Evolutionary conservation across 2,113 vertebrate species (phyloP), one percentile per base, ranked within the genome.

Genomic region (Hypanus sabinus): DNA sequence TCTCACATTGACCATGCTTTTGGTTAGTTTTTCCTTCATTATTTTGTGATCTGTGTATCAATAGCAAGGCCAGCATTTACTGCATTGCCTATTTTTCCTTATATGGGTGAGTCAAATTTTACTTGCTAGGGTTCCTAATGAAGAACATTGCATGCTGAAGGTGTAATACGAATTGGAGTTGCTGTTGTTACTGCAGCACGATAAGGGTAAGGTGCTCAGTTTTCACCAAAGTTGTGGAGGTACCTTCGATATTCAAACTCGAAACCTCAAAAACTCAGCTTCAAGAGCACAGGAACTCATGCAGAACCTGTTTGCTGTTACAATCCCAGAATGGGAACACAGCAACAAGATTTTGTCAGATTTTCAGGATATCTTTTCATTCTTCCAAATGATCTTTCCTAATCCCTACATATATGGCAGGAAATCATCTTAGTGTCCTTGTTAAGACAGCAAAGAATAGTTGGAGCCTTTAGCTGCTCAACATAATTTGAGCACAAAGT

Each of bases 351-450:
- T 9, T 27, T 88, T 88, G 24, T 46, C 83, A n/a, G 30, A 10
- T 62, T 12, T 88, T 88, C 62, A n/a, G 24, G 46, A 57, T 85
- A 85, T 57, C 46, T 9, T 60, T 85, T 85, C 57, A 88, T 88
- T 88, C 83, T 62, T 88, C 83, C 83, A 88, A 55, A 62, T 30
- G 83, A 57, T 88, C 83, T 88, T 88, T 30, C 27, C 27, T 62
- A 88, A 12, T 88, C 27, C 36, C 65, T 3, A 38, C 36, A 27
- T 12, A 71, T 60, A 55, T 88, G 83, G 83, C 83, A 88, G 83
- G 57, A 60, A 5, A 27, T 57, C 65, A 92, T 1, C 1, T 12
- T 65, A 92, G 36, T 33, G 65, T 71, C 71, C 22, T 33, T 38
- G 20, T 22, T 24, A 38, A 71, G 33, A 33, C 88, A 70, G 33